A percentile compares a stretch with the other conserved stretches of the same genome.
These are phyloP conservation scores for Syncerus caffer DNA, from an alignment of 2,797 vertebrate genomes.

Conservation along the genomic window DNA sequence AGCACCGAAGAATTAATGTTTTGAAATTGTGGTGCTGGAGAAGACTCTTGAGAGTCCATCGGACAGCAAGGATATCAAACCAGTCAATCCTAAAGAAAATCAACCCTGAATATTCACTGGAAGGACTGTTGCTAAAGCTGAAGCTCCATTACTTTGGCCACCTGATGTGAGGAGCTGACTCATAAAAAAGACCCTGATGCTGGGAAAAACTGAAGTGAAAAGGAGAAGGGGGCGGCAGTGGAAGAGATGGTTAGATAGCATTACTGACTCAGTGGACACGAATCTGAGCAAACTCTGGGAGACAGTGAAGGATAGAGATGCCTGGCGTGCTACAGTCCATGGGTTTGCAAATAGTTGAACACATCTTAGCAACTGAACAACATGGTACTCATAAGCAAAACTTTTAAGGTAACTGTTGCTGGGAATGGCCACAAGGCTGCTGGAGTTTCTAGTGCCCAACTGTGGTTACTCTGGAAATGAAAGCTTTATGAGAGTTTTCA, in stretches of 20 bases:
- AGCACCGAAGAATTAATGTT: not conserved
- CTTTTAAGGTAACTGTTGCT: not conserved
- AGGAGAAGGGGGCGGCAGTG: not conserved
- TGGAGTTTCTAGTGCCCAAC: not conserved
- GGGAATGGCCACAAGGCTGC: not conserved
- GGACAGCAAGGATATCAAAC: not conserved
- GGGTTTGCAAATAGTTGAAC: not conserved
- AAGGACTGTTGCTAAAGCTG: not conserved
- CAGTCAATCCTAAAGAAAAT: not conserved
- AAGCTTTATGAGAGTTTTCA: not conserved
- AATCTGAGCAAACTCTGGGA: not conserved
- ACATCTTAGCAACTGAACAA: not conserved
- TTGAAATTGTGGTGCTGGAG: not conserved
- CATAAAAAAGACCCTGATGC: not conserved
- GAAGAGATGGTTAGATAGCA: not conserved
- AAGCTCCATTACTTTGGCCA: not conserved
- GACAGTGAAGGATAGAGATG: not conserved
- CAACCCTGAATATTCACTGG: not conserved
- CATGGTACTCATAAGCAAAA: not conserved
- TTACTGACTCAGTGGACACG: not conserved
- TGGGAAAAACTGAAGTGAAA: not conserved
- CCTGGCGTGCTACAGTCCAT: not conserved
- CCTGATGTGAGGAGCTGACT: not conserved
- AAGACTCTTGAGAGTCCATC: not conserved
- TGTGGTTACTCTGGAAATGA: not conserved